Base-by-base conservation (phyloP, 2,888 invertebrate genomes). In the Philopedon plagiatum region DNA sequence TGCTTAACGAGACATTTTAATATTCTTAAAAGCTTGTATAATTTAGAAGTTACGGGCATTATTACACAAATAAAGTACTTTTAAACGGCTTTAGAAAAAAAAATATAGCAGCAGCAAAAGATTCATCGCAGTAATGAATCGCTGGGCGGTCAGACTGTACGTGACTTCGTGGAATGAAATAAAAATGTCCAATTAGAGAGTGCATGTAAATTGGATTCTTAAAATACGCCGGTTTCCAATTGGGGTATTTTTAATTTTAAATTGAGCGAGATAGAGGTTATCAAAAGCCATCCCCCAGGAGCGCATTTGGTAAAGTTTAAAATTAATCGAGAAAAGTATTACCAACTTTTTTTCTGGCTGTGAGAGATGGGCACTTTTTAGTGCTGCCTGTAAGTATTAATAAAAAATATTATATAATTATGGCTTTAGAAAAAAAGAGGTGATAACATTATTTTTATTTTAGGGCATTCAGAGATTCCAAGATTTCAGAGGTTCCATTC, bases 111-210 rank as follows among this genome's bases (percentile, higher is more conserved):
- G 57, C 57, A 21, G 41, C 57, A 65, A 64, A 65, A 71, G 71
- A 71, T 71, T 71, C 71, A 71, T 71, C 65, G 64, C 18, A 13
- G 70, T 73, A 69, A 61, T 65, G 69, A 73, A 65, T 69, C 61
- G 69, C 54, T 13, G 9, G 68, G 56, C 62, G 61, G 64, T 61
- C 69, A 64, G 46, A 76, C 71, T 60, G 46, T 77, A 80, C 80
- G 80, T 80, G 80, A 78, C 78, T 79, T 57, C 74, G 78, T 75
- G 76, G 78, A 76, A 75, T 71, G 72, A 77, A 79, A 81, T 76
- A 77, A 81, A 79, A 80, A 80, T 80, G 78, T 80, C 81, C 80
- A 81, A 81, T 81, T 81, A 80, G 80, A 77, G 78, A 44, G 78
- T 76, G 79, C 78, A 80, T 79, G 78, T 77, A 80, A 80, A 80